These are phyloP conservation scores for Alviniconcha strummeri DNA, from an alignment of 2,888 invertebrate genomes.

Conservation along the genomic window DNA sequence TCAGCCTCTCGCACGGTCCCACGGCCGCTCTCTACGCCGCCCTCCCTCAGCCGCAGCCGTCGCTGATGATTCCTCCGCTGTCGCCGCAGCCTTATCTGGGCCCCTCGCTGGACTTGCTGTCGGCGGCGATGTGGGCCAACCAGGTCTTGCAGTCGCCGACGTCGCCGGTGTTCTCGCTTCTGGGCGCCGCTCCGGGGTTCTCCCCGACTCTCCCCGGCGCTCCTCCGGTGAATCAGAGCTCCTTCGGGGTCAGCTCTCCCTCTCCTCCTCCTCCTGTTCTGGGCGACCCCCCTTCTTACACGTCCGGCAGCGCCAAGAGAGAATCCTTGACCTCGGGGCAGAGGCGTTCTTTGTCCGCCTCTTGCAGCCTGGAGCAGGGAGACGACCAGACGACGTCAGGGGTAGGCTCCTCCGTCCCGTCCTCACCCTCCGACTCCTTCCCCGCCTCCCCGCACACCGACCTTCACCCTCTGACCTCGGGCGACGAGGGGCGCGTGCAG, in stretches of 20 bases:
- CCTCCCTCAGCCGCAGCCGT: background rate
- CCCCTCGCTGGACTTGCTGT: background rate
- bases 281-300: background rate
- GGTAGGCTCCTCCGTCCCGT: conserved; percentile 18
- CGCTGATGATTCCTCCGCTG: background rate
- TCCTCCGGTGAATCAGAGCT: background rate
- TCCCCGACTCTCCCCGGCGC: background rate
- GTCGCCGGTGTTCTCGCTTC: background rate
- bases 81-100: background rate
- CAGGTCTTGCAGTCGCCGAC: background rate
- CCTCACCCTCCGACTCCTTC: conserved; percentile 11
- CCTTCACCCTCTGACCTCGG: background rate
- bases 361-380: background rate
- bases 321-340: background rate
- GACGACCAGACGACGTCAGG: conserved; percentile 27
- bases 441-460: conserved; percentile 24
- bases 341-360: background rate
- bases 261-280: background rate
- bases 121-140: conserved; percentile 1
- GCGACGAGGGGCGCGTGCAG: background rate
- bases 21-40: background rate
- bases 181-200: background rate
- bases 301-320: background rate
- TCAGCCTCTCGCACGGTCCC: background rate
- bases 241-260: background rate